phyloP scores from a whole-genome alignment of 2,888 invertebrate genomes.

The Amphiduros pacificus region DNA sequence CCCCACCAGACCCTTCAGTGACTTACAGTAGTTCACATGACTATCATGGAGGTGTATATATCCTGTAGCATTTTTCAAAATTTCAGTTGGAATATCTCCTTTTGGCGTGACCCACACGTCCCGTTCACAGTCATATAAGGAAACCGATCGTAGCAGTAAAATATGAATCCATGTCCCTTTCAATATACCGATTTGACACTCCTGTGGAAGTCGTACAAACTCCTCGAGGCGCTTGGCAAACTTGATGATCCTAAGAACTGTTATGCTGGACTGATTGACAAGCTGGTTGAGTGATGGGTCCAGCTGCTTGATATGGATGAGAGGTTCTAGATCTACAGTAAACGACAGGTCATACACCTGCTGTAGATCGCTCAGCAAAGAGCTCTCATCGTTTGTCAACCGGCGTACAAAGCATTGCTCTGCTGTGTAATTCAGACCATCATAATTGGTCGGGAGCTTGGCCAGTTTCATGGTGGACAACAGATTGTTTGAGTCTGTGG shows the following conservation, averaged over 20 bases:
- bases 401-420: constrained; percentile 14
- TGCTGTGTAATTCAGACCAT: too few species aligned
- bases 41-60: constrained; percentile 49
- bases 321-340: constrained; percentile 35
- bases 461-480: background rate
- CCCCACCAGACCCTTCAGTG: constrained; percentile 63
- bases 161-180: constrained; percentile 69
- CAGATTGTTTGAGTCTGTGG: constrained; percentile 9
- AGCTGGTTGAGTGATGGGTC: constrained; percentile 65
- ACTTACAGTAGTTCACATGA: constrained; percentile 52
- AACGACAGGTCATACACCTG: constrained; percentile 36
- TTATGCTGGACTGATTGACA: constrained; percentile 72
- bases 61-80: constrained; percentile 82
- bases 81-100: constrained; percentile 80
- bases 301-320: constrained; percentile 33
- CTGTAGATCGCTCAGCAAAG: constrained; percentile 25
- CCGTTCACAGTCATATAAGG: constrained; percentile 85
- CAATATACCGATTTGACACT: constrained; percentile 84
- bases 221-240: constrained; percentile 69
- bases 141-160: constrained; percentile 86
- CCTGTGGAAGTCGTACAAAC: constrained; percentile 91
- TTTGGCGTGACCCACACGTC: constrained; percentile 78
- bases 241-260: constrained; percentile 76
- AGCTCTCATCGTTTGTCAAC: constrained; percentile 24
- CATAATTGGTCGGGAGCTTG: too few species aligned